Percentiles rank a stretch among this genome's conserved stretches.
Conservation (phyloP, 2,113 vertebrate genomes). For the Cryptomyrus ogoouensis region DNA sequence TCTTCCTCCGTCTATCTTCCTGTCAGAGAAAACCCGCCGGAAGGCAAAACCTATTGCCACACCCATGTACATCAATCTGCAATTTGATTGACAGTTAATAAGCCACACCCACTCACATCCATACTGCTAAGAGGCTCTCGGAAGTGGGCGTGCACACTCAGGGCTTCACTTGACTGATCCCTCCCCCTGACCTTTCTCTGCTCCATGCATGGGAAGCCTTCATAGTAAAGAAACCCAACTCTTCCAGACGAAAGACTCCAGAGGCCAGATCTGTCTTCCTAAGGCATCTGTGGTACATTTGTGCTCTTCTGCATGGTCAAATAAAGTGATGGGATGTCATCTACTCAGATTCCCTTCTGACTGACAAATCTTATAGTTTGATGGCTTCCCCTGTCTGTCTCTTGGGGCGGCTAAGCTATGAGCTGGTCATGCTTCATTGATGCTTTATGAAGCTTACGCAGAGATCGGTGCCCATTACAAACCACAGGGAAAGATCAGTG, state of each 20-base stretch:
- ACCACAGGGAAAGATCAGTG: not conserved
- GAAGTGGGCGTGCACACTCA: not conserved
- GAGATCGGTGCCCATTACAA: not conserved
- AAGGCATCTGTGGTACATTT: not conserved
- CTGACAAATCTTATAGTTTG: not conserved
- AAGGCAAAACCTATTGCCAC: not conserved
- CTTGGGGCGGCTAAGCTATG: not conserved
- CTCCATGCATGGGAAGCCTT: not conserved
- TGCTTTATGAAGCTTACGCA: not conserved
- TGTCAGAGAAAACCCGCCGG: not conserved
- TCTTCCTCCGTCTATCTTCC: not conserved
- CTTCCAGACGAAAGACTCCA: not conserved
- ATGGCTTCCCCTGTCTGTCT: not conserved
- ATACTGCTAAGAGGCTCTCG: not conserved
- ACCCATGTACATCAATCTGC: not conserved
- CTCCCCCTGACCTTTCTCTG: not conserved
- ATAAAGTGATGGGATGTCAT: not conserved
- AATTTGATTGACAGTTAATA: not conserved
- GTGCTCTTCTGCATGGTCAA: not conserved
- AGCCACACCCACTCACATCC: not conserved
- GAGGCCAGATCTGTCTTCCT: not conserved
- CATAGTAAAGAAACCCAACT: not conserved
- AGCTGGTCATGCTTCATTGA: not conserved
- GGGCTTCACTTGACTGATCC: not conserved
- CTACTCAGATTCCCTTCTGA: not conserved